These are phyloP conservation scores for Microtus richardsoni DNA, from an alignment of 2,113 vertebrate species.

Conservation along the genomic window DNA sequence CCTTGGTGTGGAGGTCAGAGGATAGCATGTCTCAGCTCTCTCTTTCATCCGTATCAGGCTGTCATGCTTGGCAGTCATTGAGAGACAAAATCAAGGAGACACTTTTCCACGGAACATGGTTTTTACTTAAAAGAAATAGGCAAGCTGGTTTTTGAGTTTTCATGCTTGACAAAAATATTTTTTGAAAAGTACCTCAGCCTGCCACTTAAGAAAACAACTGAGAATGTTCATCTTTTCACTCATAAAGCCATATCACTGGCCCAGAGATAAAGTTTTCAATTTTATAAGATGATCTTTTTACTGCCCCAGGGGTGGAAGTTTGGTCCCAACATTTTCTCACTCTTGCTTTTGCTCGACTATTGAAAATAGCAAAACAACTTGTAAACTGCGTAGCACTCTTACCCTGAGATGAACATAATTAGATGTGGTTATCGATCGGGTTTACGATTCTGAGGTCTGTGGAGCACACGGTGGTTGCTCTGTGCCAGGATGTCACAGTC, in stretches of 20 bases:
- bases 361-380: neutral
- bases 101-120: neutral
- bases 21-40: neutral
- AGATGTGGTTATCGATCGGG: neutral
- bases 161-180: neutral
- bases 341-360: neutral
- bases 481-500: neutral
- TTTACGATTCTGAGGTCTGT: neutral
- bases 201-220: neutral
- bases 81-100: neutral
- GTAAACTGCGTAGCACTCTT: neutral
- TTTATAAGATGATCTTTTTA: neutral
- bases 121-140: neutral
- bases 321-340: neutral
- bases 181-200: neutral
- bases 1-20: neutral
- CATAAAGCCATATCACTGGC: neutral
- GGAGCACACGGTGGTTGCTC: neutral
- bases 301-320: neutral
- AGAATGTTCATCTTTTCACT: neutral
- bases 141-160: neutral
- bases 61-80: neutral
- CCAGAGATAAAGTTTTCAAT: neutral
- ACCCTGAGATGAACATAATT: neutral
- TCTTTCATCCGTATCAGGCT: neutral